Evolutionary conservation across 1,140 invertebrate species (phyloP).

Genomic region (Hypsibius dujardini): DNA sequence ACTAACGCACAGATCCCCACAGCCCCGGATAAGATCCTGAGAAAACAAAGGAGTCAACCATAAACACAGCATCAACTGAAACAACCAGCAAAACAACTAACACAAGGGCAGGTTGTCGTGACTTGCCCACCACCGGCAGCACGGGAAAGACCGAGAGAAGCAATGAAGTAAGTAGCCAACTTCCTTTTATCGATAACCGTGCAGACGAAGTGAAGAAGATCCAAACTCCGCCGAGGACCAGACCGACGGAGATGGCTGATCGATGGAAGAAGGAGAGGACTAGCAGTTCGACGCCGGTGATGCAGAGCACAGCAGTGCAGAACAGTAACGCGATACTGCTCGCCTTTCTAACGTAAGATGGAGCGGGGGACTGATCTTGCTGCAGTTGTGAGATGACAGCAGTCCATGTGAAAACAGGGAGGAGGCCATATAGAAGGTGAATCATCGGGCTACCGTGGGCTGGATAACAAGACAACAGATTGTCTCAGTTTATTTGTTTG

Average conservation of each 20-base stretch:
- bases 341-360: too few species aligned
- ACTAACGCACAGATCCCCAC: neutral
- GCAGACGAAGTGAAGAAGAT: slow-evolving; percentile 23
- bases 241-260: slow-evolving; percentile 41
- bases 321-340: too few species aligned
- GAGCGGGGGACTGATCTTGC: too few species aligned
- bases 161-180: slow-evolving; percentile 35
- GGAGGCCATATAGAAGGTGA: too few species aligned
- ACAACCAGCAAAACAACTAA: slow-evolving; percentile 32
- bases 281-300: neutral
- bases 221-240: slow-evolving; percentile 37
- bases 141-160: slow-evolving; percentile 51
- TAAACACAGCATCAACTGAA: neutral
- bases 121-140: slow-evolving; percentile 45
- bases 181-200: slow-evolving; percentile 20
- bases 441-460: too few species aligned
- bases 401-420: too few species aligned
- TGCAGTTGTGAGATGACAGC: too few species aligned
- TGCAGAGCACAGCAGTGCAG: neutral
- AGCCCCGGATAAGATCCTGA: neutral
- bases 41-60: too few species aligned
- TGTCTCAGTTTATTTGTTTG: too few species aligned
- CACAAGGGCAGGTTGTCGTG: slow-evolving; percentile 42
- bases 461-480: too few species aligned
- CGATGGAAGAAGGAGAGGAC: slow-evolving; percentile 42